Evolutionary conservation across 1,140 invertebrate genomes (phyloP), one percentile per base, ranked within the genome.

Genomic region (Scaptodrosophila lebanonensis): DNA sequence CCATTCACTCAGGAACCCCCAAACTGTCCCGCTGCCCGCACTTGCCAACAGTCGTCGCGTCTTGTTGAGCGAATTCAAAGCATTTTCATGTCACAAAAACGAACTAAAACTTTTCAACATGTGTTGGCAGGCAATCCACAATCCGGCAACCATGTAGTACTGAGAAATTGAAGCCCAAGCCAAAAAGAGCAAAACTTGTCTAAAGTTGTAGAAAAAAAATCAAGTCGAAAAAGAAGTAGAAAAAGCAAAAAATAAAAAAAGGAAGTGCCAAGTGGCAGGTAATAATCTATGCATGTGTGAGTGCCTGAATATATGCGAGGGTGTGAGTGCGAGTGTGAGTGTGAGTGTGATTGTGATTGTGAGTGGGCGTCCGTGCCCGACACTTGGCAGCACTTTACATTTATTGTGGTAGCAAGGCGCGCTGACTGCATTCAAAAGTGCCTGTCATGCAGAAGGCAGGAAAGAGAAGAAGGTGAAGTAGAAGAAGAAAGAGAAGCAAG

Each of bases 371-470:
- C n/a, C n/a, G n/a, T 29, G 36, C 53, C 60, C 59, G 56, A 72
- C 73, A 77, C 72, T 77, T 79, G 73, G 64, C 68, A 77, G 73
- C 73, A 77, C 73, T 77, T 79, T 79, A 79, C 73, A 77, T 77
- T 77, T 77, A 77, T 79, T 77, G 73, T 77, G 73, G 73, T 75
- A 77, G 59, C 6, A 20, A 47, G 25, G 48, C 32, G 45, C 16
- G 38, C 39, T 51, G 61, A 66, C 39, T 76, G 68, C 73, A 79
- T 68, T 67, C 29, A 56, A 73, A 77, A 79, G 73, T 79, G 73
- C 64, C 73, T 77, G 73, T 73, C 73, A 79, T 57, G n/a, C n/a
- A n/a, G n/a, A n/a, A n/a, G 60, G 71, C 60, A 45, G 59, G 48
- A 35, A 39, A 67, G 48, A 67, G 39, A 53, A 50, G 38, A 68